Percentiles rank a stretch among this genome's conserved stretches.
These are phyloP conservation scores for Craterocephalus amniculus DNA, from an alignment of 2,797 vertebrate genomes.

Conservation along the genomic window DNA sequence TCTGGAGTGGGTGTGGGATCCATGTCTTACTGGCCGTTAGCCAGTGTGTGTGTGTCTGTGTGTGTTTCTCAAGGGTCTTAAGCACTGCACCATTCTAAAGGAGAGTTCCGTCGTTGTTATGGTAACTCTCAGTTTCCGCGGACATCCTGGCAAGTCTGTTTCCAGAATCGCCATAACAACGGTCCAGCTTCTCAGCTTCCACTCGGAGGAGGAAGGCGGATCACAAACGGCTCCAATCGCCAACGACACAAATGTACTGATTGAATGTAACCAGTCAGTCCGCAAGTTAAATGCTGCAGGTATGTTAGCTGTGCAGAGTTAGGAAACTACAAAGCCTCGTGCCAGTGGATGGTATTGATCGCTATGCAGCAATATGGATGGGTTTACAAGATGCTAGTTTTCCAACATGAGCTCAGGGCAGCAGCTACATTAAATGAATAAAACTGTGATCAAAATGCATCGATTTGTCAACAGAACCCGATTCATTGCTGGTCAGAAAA, in stretches of 20 bases:
- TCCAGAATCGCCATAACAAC: conserved; percentile 79
- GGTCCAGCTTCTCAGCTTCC: conserved; percentile 56
- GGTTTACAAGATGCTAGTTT: not conserved
- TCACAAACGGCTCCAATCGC: conserved; percentile 11
- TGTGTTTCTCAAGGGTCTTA: conserved; percentile 41
- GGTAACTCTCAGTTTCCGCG: conserved; percentile 70
- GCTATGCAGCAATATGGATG: not conserved
- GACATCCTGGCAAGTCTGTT: conserved; percentile 71
- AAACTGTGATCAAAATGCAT: not conserved
- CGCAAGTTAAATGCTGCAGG: not conserved
- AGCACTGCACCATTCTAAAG: conserved; percentile 72
- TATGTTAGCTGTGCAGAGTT: no score
- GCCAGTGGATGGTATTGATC: no score
- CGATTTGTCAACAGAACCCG: not conserved
- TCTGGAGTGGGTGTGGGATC: conserved; percentile 39
- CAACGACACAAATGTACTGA: conserved; percentile 6
- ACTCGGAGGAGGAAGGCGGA: conserved; percentile 34
- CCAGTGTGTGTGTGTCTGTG: conserved; percentile 29
- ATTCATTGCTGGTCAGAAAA: not conserved
- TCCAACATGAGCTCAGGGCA: not conserved
- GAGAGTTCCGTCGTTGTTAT: conserved; percentile 79
- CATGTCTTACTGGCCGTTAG: conserved; percentile 26
- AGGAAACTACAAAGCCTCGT: no score
- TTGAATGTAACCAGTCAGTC: conserved; percentile 4
- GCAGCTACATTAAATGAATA: not conserved